Base-by-base conservation (phyloP, 2,113 vertebrate genomes). In the Procapra przewalskii region DNA sequence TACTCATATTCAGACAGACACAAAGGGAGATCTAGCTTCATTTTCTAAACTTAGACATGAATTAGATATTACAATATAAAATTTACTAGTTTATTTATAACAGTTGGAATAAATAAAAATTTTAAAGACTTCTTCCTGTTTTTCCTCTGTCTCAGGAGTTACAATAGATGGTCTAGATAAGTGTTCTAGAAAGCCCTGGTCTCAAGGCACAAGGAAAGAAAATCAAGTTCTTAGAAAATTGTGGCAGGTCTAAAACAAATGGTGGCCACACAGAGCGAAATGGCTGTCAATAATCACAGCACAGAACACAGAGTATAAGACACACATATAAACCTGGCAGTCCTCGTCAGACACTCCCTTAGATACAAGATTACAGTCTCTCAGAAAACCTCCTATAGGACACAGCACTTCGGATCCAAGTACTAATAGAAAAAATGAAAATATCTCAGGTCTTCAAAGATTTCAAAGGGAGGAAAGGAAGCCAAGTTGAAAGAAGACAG, bases 181-280 rank as follows among this genome's bases (percentile, higher is more conserved):
- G n/a, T 71, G 67, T 36, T 71, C 67, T 19, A 40, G n/a, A 71
- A n/a, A 40, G n/a, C 67, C 67, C n/a, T 71, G n/a, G 67, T 71
- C 19, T 40, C 67, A 71, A 71, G 10, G 67, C 67, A 71, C 67
- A 71, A n/a, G n/a, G 19, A 36, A 71, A 40, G 9, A 71, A 3
- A 71, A 40, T 23, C n/a, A 71, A 71, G 19, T 71, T 71, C 9
- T 71, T 23, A 36, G 19, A 71, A 71, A 71, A 71, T 40, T 10
- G 19, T 0, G 0, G 9, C 67, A 71, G 1, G 10, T 71, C 19
- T 71, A 40, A 71, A 40, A 3, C 9, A 40, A 23, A 40, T 71
- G 64, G 4, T 36, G n/a, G n/a, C n/a, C n/a, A 71, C 4, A 40
- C 4, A 71, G 10, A 40, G n/a, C 5, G 3, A 36, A 21, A 21